Conservation (phyloP, 2,797 vertebrate species). For the Enteromius treurensis region DNA sequence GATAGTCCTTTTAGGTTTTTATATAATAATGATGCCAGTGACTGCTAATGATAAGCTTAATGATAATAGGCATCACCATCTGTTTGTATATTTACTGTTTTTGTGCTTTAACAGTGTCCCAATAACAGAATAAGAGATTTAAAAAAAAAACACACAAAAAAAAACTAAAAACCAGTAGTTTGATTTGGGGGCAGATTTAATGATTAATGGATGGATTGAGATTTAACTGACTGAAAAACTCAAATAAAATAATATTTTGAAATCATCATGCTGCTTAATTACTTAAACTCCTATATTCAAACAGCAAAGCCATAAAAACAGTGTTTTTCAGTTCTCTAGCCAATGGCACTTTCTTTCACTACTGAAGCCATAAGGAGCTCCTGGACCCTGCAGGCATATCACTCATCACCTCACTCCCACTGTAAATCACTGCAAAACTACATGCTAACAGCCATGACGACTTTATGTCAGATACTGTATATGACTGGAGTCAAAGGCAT, state of each 20-base stretch:
- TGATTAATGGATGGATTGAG: no score
- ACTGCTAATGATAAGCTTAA: not conserved
- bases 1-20: not conserved
- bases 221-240: not conserved
- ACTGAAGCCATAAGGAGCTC: not conserved
- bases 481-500: conserved; percentile 35
- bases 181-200: no score
- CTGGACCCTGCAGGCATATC: conserved; percentile 21
- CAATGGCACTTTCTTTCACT: conserved; percentile 31
- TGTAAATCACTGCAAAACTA: conserved; percentile 25
- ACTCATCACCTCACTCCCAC: not conserved
- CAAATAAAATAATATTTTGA: not conserved
- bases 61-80: not conserved
- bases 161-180: no score
- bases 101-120: not conserved
- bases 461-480: conserved; percentile 9
- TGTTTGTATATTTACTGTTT: not conserved
- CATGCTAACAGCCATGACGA: not conserved
- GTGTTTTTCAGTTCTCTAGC: conserved; percentile 20
- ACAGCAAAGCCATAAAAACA: conserved; percentile 5
- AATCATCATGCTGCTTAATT: conserved; percentile 2
- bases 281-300: conserved; percentile 2
- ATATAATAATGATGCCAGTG: not conserved
- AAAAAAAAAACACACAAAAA: no score
- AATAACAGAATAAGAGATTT: not conserved